These are phyloP conservation scores for Gulo gulo DNA, from an alignment of 2,113 vertebrate species.

Conservation along the genomic window DNA sequence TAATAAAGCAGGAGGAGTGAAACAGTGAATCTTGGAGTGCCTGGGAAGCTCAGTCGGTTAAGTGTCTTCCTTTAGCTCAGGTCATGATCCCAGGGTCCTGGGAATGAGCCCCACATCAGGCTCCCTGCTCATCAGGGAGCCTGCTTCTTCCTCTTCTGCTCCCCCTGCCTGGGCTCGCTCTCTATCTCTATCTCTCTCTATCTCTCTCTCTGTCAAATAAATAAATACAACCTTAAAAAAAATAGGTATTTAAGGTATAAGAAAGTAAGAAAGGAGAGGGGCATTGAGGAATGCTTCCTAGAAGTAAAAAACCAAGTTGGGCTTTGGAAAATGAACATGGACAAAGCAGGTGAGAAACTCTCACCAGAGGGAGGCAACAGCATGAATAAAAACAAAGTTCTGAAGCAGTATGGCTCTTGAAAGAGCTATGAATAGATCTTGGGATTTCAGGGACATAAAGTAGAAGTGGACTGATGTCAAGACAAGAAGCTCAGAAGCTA, in stretches of 20 bases:
- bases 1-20: background rate
- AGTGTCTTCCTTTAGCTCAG: background rate
- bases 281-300: background rate
- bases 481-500: background rate
- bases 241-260: too few relatives aligned
- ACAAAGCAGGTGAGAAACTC: background rate
- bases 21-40: background rate
- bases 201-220: too few relatives aligned
- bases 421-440: background rate
- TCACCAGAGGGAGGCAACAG: background rate
- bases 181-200: too few relatives aligned
- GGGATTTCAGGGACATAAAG: background rate
- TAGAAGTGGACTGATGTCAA: background rate
- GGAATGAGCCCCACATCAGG: too few relatives aligned
- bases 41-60: background rate
- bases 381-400: background rate
- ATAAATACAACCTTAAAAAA: too few relatives aligned
- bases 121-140: too few relatives aligned
- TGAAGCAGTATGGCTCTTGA: background rate
- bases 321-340: background rate
- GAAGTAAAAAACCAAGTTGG: background rate
- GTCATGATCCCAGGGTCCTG: background rate
- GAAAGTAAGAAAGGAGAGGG: too few relatives aligned
- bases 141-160: too few relatives aligned
- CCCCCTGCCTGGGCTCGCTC: too few relatives aligned